These are phyloP conservation scores for Rotaria macrura DNA, from an alignment of 2,888 invertebrate species.

Conservation along the genomic window DNA sequence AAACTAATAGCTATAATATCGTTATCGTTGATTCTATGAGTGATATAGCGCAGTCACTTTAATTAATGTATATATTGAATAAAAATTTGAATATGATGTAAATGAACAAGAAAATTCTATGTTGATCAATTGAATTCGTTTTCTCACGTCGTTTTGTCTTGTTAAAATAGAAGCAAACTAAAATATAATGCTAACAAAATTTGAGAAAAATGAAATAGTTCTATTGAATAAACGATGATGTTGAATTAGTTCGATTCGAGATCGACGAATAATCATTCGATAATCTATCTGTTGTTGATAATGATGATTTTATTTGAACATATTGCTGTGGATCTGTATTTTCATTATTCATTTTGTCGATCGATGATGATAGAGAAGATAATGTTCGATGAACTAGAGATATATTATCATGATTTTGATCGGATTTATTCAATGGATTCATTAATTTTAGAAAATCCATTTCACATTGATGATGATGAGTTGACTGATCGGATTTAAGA, in stretches of 20 bases:
- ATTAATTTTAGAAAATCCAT: neutral
- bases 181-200: too few species aligned
- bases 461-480: neutral
- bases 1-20: too few species aligned
- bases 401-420: neutral
- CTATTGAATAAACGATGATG: neutral
- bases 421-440: neutral
- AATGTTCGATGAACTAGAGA: neutral
- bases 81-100: too few species aligned
- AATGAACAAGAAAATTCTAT: too few species aligned
- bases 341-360: neutral
- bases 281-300: neutral
- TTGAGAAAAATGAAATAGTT: too few species aligned
- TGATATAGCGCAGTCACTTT: too few species aligned
- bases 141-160: too few species aligned
- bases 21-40: too few species aligned
- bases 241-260: neutral
- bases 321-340: neutral
- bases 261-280: neutral
- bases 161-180: too few species aligned
- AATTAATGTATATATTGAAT: too few species aligned
- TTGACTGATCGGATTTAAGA: too few species aligned
- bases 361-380: neutral
- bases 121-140: too few species aligned
- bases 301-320: neutral